These are phyloP conservation scores for Corydoras maculifer DNA, from an alignment of 2,113 vertebrate genomes.

Conservation along the genomic window DNA sequence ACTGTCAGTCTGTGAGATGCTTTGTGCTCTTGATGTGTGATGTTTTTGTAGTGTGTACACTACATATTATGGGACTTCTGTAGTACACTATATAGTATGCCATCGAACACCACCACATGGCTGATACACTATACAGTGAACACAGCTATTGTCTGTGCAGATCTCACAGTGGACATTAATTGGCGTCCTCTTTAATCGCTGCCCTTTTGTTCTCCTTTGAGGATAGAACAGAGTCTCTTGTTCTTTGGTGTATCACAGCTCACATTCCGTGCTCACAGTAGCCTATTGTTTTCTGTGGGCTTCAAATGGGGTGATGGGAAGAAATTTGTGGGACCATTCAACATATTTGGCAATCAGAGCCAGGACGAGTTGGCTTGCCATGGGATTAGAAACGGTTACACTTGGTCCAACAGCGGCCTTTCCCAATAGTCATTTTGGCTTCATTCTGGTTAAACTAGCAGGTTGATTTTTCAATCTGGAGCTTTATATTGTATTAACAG, in stretches of 20 bases:
- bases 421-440: no score
- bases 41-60: no score
- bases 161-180: not conserved
- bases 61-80: no score
- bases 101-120: no score
- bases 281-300: constrained; percentile 41
- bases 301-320: constrained; percentile 33
- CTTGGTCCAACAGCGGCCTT: no score
- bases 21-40: no score
- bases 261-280: constrained; percentile 44
- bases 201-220: constrained; percentile 5
- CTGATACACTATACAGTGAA: not conserved
- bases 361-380: constrained; percentile 13
- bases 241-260: constrained; percentile 19
- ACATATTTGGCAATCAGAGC: constrained; percentile 27
- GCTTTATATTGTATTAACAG: no score
- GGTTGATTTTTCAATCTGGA: no score
- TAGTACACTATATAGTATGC: no score
- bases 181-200: not conserved
- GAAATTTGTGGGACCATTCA: constrained; percentile 10
- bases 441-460: no score
- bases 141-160: not conserved
- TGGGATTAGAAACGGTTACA: not conserved
- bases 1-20: no score
- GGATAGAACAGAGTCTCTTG: constrained; percentile 9